Evolutionary conservation across 2,797 vertebrate species (phyloP), one percentile per base, ranked within the genome.

Genomic region (Anableps anableps): DNA sequence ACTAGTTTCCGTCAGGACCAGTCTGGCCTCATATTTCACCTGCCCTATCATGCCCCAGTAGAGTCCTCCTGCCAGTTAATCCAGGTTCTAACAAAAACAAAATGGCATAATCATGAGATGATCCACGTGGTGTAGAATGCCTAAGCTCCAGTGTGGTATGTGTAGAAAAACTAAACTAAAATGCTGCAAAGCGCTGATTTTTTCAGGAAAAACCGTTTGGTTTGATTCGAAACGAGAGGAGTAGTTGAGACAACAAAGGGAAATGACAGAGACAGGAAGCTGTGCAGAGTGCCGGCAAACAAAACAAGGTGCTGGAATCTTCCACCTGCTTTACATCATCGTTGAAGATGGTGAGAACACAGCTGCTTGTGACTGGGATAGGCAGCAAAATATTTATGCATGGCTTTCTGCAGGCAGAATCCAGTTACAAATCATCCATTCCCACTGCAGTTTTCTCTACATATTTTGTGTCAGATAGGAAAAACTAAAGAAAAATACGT

Each of bases 211-310:
- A 82, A 81, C 6, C 73, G 31, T 83, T 82, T 50, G 77, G 87
- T 88, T 84, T 83, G 86, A 90, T 89, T 85, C 47, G 45, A 90
- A 93, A 91, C 79, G 80, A 88, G 79, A 86, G 81, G 80, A 26
- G 70, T 62, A 76, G 83, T 76, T 47, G 60, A 86, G 75, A 86
- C 76, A 87, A 93, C 91, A 94, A 93, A 86, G 79, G 77, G 76
- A 72, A 53, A 73, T 3, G 83, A 95, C 93, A 95, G 95, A 95
- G 90, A 88, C 88, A 82, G 94, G 95, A 95, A 94, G 87, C 78
- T 75, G 86, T 74, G 83, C 53, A 6, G 79, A 74, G 85, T 73
- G 62, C 47, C 1, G 36, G 74, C 38, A 51, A 34, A 36, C 72
- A 43, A 88, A 80, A 79, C 73, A 17, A 85, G 75, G 43, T 72